Percentiles rank a stretch among this genome's conserved stretches.
phyloP scores from a whole-genome alignment of 2,888 invertebrate genomes.

The Athalia circularis region DNA sequence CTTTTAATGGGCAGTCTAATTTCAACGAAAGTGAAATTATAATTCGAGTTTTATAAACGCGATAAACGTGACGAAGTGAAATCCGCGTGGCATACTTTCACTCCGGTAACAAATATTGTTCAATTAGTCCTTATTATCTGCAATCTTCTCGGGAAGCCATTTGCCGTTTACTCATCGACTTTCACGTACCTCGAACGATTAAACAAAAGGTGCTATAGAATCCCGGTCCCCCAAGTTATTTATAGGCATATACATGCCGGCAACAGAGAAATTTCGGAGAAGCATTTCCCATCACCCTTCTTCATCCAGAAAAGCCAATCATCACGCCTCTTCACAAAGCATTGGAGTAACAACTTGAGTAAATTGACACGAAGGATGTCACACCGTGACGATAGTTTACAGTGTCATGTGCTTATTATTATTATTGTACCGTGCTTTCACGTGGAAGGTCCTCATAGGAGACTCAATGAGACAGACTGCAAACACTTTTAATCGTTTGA shows the following conservation, averaged over 20 bases:
- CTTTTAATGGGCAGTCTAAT: background rate
- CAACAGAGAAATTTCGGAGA: background rate
- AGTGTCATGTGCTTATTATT: too few species aligned
- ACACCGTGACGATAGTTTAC: too few species aligned
- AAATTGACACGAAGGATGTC: background rate
- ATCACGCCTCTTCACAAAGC: background rate
- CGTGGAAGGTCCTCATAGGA: too few species aligned
- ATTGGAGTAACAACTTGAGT: constrained; percentile 27
- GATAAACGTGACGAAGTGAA: background rate
- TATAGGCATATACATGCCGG: background rate
- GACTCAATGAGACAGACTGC: too few species aligned
- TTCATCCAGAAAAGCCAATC: background rate
- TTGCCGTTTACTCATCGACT: constrained; percentile 22
- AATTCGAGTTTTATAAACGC: background rate
- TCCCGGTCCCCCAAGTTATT: background rate
- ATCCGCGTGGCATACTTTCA: background rate
- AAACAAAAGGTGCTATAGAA: constrained; percentile 1
- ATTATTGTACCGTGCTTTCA: too few species aligned
- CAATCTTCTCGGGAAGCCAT: constrained; percentile 23
- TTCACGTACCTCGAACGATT: background rate
- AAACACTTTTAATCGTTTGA: too few species aligned
- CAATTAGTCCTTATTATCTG: constrained; percentile 31
- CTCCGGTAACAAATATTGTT: constrained; percentile 32
- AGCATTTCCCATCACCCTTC: constrained; percentile 2
- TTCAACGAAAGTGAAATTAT: background rate